phyloP scores from a whole-genome alignment of 2,888 invertebrate genomes.

The Dromius quadrimaculatus region DNA sequence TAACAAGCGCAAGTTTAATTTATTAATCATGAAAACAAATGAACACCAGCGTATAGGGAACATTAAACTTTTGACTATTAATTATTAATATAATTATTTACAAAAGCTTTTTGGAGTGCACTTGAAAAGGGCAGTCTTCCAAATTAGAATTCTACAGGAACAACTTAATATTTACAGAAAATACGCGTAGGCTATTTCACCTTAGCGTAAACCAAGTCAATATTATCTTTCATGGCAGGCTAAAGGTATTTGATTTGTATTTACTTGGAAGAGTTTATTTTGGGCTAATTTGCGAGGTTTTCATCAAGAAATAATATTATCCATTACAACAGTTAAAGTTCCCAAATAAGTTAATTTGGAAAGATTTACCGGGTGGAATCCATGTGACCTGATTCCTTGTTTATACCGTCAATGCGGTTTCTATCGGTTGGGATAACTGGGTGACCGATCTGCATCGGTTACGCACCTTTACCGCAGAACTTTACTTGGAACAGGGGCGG shows the following conservation, averaged over 20 bases:
- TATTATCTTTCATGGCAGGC: not conserved
- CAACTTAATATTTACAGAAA: slow-evolving; percentile 6
- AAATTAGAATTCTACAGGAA: not conserved
- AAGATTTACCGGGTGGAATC: slow-evolving; percentile 9
- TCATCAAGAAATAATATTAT: slow-evolving; percentile 25
- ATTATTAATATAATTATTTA: too few relatives aligned
- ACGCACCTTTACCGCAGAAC: slow-evolving; percentile 4
- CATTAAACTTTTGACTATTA: too few relatives aligned
- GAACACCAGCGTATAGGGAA: too few relatives aligned
- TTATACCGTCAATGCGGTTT: slow-evolving; percentile 3
- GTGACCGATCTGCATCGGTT: slow-evolving; percentile 12
- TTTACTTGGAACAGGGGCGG: slow-evolving; percentile 1
- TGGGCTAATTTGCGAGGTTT: slow-evolving; percentile 10
- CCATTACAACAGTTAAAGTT: slow-evolving; percentile 9
- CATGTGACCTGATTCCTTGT: slow-evolving; percentile 12
- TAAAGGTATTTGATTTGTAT: slow-evolving; percentile 8
- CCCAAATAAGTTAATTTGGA: slow-evolving; percentile 27
- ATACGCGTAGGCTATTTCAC: not conserved
- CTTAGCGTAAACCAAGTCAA: slow-evolving; percentile 5
- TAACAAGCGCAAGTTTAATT: too few relatives aligned
- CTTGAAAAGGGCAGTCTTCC: too few relatives aligned
- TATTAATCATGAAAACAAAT: too few relatives aligned
- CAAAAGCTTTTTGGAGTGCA: too few relatives aligned
- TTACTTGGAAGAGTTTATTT: slow-evolving; percentile 26
- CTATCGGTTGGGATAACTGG: not conserved